These are phyloP conservation scores for Dysidea cf. avara DNA, from an alignment of 37 sponge, comb jelly and placozoan genomes.

Conservation along the genomic window DNA sequence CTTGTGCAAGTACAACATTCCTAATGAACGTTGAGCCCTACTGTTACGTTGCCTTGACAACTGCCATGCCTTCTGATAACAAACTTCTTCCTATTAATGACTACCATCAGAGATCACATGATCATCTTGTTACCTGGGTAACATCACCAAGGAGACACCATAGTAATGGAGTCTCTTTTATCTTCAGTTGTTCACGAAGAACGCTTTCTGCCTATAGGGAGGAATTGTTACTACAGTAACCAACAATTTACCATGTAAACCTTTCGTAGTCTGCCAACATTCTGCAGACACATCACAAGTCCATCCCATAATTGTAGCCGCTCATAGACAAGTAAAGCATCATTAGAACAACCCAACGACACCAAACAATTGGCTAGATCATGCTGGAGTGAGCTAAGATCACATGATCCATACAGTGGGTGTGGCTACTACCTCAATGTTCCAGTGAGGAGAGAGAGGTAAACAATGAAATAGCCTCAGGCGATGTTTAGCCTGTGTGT, in stretches of 20 bases:
- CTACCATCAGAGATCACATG: no score
- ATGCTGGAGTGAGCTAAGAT: slow-evolving; percentile 17
- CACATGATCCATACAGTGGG: neutral
- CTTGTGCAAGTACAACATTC: slow-evolving; percentile 61
- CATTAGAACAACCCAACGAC: slow-evolving; percentile 41
- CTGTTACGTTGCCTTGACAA: slow-evolving; percentile 60
- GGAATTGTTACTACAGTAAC: neutral
- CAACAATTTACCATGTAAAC: neutral
- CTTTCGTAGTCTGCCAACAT: slow-evolving; percentile 51
- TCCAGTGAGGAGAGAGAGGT: slow-evolving; percentile 55
- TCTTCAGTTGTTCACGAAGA: slow-evolving; percentile 44
- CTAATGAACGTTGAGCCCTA: slow-evolving; percentile 82
- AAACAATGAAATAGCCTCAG: slow-evolving; percentile 42
- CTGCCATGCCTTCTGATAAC: slow-evolving; percentile 87
- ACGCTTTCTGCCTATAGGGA: slow-evolving; percentile 49
- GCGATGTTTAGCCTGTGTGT: no score
- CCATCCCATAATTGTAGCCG: slow-evolving; percentile 88
- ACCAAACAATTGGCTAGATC: slow-evolving; percentile 67
- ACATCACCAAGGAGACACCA: slow-evolving; percentile 87
- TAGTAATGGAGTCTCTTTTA: slow-evolving; percentile 59
- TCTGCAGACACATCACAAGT: slow-evolving; percentile 62
- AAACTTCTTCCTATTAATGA: slow-evolving; percentile 51
- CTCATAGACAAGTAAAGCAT: slow-evolving; percentile 45
- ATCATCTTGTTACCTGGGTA: slow-evolving; percentile 51
- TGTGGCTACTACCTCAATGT: slow-evolving; percentile 37